Conservation (phyloP, 1,140 invertebrate genomes). For the Subanguina moxae region DNA sequence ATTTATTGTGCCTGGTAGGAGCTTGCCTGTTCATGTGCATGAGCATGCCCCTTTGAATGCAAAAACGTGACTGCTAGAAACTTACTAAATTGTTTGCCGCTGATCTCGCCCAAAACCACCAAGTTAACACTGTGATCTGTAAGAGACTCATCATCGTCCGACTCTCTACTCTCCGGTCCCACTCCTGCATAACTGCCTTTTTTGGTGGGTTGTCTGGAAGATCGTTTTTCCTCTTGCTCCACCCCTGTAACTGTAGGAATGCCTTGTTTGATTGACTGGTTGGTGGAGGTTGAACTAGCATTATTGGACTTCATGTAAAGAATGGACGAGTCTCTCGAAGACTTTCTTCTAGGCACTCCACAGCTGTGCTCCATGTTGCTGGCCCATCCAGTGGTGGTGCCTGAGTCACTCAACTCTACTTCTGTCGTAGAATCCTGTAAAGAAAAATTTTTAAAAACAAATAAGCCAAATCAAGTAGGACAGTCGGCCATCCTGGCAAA, state of each 20-base stretch:
- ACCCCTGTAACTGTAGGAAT: neutral
- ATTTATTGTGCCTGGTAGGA: too few relatives aligned
- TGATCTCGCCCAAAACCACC: constrained; percentile 51
- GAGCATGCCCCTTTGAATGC: too few relatives aligned
- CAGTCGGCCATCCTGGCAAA: too few relatives aligned
- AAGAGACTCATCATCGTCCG: constrained; percentile 44
- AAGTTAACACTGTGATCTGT: constrained; percentile 54
- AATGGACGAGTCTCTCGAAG: neutral
- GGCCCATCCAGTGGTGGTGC: neutral
- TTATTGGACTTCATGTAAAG: constrained; percentile 3
- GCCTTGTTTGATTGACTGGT: neutral
- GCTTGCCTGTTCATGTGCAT: too few relatives aligned
- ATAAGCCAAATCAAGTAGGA: too few relatives aligned
- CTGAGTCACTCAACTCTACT: neutral
- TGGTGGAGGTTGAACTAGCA: neutral
- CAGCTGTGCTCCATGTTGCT: neutral
- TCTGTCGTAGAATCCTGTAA: neutral
- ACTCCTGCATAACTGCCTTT: constrained; percentile 1
- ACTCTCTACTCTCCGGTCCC: constrained; percentile 16
- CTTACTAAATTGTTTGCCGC: constrained; percentile 46
- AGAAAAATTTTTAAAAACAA: too few relatives aligned
- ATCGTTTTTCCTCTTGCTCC: constrained; percentile 13
- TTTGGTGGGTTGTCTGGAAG: neutral
- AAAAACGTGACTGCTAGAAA: constrained; percentile 8
- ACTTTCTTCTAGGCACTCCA: neutral